Evolutionary conservation across 2,113 vertebrate genomes (phyloP).

Genomic region (Ptilorrhoa leucosticta): DNA sequence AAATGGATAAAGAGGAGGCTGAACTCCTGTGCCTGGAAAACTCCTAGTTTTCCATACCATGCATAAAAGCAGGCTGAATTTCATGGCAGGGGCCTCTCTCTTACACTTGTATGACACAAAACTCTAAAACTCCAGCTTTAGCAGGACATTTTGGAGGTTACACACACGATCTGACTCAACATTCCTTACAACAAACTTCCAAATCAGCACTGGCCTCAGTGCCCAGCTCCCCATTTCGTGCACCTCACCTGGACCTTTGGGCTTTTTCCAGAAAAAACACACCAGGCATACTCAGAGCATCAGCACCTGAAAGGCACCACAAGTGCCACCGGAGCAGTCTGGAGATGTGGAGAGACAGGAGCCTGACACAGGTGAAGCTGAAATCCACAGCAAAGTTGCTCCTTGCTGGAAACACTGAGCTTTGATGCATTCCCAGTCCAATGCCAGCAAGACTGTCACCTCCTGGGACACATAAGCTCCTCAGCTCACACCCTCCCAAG

Average conservation of each 20-base stretch:
- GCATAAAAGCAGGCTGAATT: not conserved
- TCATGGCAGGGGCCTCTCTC: not conserved
- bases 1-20: not conserved
- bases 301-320: not conserved
- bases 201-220: not conserved
- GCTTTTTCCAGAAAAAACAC: not conserved
- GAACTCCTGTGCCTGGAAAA: not conserved
- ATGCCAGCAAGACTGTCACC: not conserved
- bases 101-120: not conserved
- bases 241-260: accelerated
- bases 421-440: not conserved
- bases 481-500: not conserved
- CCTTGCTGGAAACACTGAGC: not conserved
- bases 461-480: accelerated
- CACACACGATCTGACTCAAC: not conserved
- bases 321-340: not conserved
- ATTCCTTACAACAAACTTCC: not conserved
- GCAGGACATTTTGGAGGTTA: not conserved
- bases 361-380: not conserved
- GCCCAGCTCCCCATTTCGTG: not conserved
- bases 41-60: not conserved
- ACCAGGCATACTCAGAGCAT: accelerated
- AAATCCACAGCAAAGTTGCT: not conserved
- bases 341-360: not conserved
- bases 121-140: not conserved